Base-by-base conservation (phyloP, 1,140 invertebrate genomes). In the Zophobas atratus region DNA sequence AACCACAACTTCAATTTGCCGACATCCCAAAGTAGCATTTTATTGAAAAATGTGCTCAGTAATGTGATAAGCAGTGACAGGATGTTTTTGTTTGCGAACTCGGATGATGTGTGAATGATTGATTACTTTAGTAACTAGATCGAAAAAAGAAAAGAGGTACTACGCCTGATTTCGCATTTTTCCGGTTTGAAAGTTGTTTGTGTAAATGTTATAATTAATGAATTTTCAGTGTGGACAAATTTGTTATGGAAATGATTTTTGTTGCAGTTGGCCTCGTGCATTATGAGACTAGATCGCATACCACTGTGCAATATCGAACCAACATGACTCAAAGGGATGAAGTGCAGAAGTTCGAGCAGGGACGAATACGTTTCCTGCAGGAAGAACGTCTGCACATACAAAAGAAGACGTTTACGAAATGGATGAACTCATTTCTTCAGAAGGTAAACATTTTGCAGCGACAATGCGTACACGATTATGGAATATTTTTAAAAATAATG, bases 351-450 rank as follows among this genome's bases (percentile, higher is more conserved):
- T 99, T 98, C 88, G 98, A 99, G 91, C 96, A 95, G 88, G 95
- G 95, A 83, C 93, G 98, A 75, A 99, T 99, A 85, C 95, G 96
- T 89, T 95, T 96, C 84, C 91, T 99, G 84, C 97, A 99, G 86
- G 97, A 99, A 87, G 98, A 99, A 89, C 92, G 98, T 79, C 89
- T 99, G 73, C 94, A 98, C 87, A 99, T 99, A 82, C 98, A 99
- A 88, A 99, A 99, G 91, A 99, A 99, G 88, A 99, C 98, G 3
- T 99, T 99, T 88, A 99, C 98, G 84, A 99, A 99, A 97, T 99
- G 98, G 98, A 97, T 99, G 92, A 99, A 99, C 89, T 98, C 97
- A 1, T 99, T 99, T 88, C 88, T 99, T 79, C 93, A 96, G 85
- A 99, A 98, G 92, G 97, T 97, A 87, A 81, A 57, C 2, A 53